Evolutionary conservation across 2,888 invertebrate genomes (phyloP).

Genomic region (Vanessa cardui): DNA sequence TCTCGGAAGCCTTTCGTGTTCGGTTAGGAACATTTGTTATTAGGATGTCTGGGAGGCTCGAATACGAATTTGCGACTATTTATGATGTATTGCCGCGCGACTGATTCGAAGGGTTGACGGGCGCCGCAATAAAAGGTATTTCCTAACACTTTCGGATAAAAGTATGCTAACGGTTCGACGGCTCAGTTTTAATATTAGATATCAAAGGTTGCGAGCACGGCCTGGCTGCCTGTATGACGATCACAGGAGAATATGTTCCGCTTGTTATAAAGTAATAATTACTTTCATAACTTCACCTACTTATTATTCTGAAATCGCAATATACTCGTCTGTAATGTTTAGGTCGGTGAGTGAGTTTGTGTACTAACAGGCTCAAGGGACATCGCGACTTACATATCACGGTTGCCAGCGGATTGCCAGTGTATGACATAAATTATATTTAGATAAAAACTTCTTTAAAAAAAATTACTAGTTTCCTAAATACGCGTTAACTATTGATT

Average conservation of each 20-base stretch:
- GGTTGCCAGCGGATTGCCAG: too few relatives aligned
- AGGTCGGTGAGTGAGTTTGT: too few relatives aligned
- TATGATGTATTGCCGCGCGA: constrained; percentile 20
- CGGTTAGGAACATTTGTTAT: constrained; percentile 41
- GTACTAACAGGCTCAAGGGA: too few relatives aligned
- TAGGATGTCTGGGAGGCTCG: constrained; percentile 28
- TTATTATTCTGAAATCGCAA: neutral
- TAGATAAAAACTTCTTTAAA: too few relatives aligned
- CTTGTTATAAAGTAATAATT: neutral
- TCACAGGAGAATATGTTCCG: too few relatives aligned
- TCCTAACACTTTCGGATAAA: neutral
- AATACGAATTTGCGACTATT: constrained; percentile 29
- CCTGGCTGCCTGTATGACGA: too few relatives aligned
- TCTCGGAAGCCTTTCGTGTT: constrained; percentile 65
- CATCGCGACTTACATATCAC: too few relatives aligned
- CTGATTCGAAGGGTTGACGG: neutral
- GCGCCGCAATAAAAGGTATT: constrained; percentile 4
- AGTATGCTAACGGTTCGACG: too few relatives aligned
- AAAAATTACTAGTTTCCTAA: too few relatives aligned
- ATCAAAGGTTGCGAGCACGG: neutral
- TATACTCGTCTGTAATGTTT: too few relatives aligned
- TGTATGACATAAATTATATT: too few relatives aligned
- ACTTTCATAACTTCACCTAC: neutral
- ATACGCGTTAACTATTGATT: too few relatives aligned
- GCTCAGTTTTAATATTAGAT: neutral